These are phyloP conservation scores for Antechinus stuartii DNA, from an alignment of 2,113 vertebrate species.

Conservation along the genomic window DNA sequence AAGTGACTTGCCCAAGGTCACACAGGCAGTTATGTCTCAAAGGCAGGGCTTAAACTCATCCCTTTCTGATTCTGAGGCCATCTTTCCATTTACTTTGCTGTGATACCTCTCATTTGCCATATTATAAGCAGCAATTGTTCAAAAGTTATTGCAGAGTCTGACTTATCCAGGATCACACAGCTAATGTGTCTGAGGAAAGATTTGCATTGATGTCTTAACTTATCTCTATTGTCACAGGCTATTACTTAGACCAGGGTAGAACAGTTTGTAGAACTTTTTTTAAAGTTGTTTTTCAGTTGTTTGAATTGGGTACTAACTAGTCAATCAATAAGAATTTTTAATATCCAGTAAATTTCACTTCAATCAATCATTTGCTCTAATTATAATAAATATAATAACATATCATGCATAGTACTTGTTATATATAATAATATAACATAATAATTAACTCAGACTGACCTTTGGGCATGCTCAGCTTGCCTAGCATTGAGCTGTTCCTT, in stretches of 20 bases:
- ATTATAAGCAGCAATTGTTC: constrained; percentile 57
- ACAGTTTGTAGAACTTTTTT: not conserved
- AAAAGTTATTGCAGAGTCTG: constrained; percentile 14
- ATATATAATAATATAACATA: not conserved
- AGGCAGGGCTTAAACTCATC: not conserved
- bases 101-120: not conserved
- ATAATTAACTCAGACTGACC: not conserved
- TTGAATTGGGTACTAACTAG: not conserved
- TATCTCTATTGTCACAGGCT: not conserved
- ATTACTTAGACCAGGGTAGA: not conserved
- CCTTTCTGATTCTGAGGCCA: not conserved
- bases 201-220: not conserved
- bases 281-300: too few species aligned
- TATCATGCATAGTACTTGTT: too few species aligned
- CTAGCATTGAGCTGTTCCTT: not conserved
- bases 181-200: not conserved
- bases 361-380: not conserved
- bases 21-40: not conserved
- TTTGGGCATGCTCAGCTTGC: not conserved
- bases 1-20: not conserved
- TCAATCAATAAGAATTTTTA: constrained; percentile 5
- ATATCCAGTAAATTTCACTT: not conserved
- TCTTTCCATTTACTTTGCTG: not conserved
- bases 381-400: not conserved
- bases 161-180: not conserved